Conservation (phyloP, 2,797 vertebrate species). For the Lutjanus argentimaculatus region DNA sequence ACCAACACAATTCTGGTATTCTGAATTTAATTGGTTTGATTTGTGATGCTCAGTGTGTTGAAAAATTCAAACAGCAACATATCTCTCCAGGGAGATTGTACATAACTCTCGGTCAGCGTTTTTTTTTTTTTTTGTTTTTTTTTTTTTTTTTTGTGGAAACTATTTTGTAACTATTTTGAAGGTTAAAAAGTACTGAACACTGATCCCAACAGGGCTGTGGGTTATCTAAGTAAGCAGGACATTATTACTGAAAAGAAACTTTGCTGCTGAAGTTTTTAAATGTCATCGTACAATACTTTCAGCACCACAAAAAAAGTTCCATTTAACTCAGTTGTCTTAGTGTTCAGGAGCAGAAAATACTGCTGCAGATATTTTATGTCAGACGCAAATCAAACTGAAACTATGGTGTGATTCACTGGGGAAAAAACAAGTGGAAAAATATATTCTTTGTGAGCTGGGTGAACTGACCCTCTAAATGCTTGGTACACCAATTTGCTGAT, state of each 20-base stretch:
- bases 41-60: background rate
- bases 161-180: background rate
- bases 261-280: background rate
- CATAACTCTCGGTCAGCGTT: background rate
- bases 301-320: background rate
- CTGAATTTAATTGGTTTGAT: background rate
- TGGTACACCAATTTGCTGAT: slow-evolving; percentile 1
- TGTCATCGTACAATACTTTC: no score
- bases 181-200: background rate
- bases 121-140: no score
- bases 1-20: background rate
- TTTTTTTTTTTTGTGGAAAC: background rate
- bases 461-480: slow-evolving; percentile 4
- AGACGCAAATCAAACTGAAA: slow-evolving; percentile 16
- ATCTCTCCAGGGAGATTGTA: background rate
- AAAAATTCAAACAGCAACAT: background rate
- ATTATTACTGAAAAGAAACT: background rate
- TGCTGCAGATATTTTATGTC: background rate
- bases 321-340: background rate
- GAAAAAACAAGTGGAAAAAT: background rate
- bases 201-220: background rate
- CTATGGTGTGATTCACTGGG: background rate
- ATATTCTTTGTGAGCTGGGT: background rate
- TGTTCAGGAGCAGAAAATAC: background rate
- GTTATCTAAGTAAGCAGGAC: background rate